A percentile compares a stretch with the other conserved stretches of the same genome.
Conservation (phyloP, 2,797 vertebrate genomes). For the Rhabdophis nuchalis region DNA sequence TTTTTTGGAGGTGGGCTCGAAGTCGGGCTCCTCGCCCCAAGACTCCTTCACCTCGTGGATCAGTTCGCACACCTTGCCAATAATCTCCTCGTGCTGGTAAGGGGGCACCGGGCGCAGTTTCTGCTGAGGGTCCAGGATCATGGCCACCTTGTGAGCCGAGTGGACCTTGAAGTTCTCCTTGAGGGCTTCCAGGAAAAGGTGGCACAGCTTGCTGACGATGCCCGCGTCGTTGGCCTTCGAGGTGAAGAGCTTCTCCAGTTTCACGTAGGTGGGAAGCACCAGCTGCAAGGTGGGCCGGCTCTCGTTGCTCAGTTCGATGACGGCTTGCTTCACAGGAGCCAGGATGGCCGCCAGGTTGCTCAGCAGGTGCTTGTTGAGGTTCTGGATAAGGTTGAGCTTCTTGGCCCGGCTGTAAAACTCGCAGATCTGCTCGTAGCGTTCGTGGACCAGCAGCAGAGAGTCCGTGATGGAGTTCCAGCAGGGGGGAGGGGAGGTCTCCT, state of each 20-base stretch:
- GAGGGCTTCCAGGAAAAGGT: constrained; percentile 95
- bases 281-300: constrained; percentile 92
- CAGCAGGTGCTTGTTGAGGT: constrained; percentile 94
- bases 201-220: constrained; percentile 92
- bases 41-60: constrained; percentile 83
- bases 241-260: constrained; percentile 96
- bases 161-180: constrained; percentile 99
- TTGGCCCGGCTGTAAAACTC: constrained; percentile 95
- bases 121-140: constrained; percentile 96
- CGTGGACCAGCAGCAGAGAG: constrained; percentile 90
- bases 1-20: constrained; percentile 73
- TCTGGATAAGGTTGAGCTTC: constrained; percentile 90
- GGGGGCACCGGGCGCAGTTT: constrained; percentile 93
- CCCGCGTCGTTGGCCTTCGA: constrained; percentile 94
- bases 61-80: constrained; percentile 90
- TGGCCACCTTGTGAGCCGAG: constrained; percentile 93
- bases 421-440: constrained; percentile 94
- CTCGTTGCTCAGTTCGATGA: constrained; percentile 90
- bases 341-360: constrained; percentile 90
- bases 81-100: constrained; percentile 97
- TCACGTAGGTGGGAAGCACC: constrained; percentile 92
- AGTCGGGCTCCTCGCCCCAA: constrained; percentile 69
- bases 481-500: constrained; percentile 84
- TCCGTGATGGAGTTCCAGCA: constrained; percentile 95
- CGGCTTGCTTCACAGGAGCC: constrained; percentile 88